phyloP scores from a whole-genome alignment of 2,888 invertebrate genomes.

The Watsonalla cultraria region DNA sequence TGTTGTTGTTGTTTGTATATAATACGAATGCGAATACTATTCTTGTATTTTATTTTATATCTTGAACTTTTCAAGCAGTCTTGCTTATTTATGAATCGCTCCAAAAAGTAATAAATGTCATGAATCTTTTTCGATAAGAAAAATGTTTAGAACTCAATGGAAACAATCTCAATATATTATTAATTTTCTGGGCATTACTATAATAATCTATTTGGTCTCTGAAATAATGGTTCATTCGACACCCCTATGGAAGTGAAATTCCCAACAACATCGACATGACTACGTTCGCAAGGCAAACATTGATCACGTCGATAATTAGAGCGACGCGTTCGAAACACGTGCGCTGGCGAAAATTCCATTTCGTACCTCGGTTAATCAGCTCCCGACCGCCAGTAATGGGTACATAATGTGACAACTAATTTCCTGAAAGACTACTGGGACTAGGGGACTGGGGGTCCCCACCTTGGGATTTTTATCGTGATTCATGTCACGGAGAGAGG shows the following conservation, averaged over 20 bases:
- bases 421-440: slow-evolving; percentile 63
- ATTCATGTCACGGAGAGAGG: slow-evolving; percentile 56
- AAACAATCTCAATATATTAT: too few relatives aligned
- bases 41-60: too few relatives aligned
- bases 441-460: too few relatives aligned
- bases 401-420: slow-evolving; percentile 73
- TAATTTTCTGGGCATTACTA: too few relatives aligned
- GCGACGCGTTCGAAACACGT: slow-evolving; percentile 28
- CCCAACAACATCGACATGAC: not conserved
- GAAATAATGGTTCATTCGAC: not conserved
- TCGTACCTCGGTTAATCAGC: slow-evolving; percentile 41
- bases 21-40: too few relatives aligned
- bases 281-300: slow-evolving; percentile 29
- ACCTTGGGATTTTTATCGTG: slow-evolving; percentile 59
- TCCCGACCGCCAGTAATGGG: slow-evolving; percentile 47
- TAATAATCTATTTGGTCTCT: too few relatives aligned
- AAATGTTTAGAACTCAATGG: too few relatives aligned
- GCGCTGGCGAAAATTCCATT: slow-evolving; percentile 28
- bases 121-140: too few relatives aligned
- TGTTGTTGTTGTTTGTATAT: too few relatives aligned
- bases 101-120: too few relatives aligned
- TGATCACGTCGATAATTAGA: slow-evolving; percentile 31
- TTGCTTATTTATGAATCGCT: too few relatives aligned
- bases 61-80: too few relatives aligned
- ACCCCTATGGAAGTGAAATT: not conserved